Conservation (phyloP, 2,888 invertebrate genomes). For the Onchidella celtica region DNA sequence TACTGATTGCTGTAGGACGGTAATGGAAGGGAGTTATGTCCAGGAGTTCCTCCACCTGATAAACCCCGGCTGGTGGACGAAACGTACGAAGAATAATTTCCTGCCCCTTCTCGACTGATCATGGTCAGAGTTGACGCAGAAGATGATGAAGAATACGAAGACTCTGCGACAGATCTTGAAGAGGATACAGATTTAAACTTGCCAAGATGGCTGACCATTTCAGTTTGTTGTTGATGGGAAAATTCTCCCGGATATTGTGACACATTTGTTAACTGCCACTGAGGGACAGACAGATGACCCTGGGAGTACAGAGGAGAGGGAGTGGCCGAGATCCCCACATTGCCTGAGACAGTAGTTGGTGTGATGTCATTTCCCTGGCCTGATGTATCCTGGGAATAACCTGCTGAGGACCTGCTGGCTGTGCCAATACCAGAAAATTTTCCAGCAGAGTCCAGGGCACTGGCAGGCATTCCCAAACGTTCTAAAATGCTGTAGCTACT, state of each 20-base stretch:
- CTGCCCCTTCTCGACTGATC: conserved; percentile 5
- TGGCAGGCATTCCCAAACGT: conserved; percentile 71
- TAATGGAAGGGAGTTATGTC: background rate
- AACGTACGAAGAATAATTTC: conserved; percentile 8
- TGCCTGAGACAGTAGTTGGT: background rate
- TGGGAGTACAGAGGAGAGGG: conserved; percentile 26
- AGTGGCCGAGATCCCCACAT: background rate
- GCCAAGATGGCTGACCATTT: background rate
- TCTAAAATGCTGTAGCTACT: conserved; percentile 80
- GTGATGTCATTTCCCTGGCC: conserved; percentile 7
- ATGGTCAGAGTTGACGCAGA: background rate
- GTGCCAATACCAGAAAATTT: conserved; percentile 18
- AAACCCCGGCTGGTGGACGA: conserved; percentile 2
- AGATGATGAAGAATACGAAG: conserved; percentile 12
- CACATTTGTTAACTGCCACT: conserved; percentile 42
- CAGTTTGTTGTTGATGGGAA: background rate
- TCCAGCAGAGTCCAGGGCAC: conserved; percentile 41
- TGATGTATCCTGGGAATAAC: background rate
- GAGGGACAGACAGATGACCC: conserved; percentile 39
- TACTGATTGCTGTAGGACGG: conserved; percentile 38
- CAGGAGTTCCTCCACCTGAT: background rate
- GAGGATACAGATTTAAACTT: conserved; percentile 1
- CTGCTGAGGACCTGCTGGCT: background rate
- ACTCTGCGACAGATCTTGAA: background rate
- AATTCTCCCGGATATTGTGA: background rate